A percentile compares a stretch with the other conserved stretches of the same genome.
Conservation (phyloP, 2,113 vertebrate genomes). For the Gadus chalcogrammus region DNA sequence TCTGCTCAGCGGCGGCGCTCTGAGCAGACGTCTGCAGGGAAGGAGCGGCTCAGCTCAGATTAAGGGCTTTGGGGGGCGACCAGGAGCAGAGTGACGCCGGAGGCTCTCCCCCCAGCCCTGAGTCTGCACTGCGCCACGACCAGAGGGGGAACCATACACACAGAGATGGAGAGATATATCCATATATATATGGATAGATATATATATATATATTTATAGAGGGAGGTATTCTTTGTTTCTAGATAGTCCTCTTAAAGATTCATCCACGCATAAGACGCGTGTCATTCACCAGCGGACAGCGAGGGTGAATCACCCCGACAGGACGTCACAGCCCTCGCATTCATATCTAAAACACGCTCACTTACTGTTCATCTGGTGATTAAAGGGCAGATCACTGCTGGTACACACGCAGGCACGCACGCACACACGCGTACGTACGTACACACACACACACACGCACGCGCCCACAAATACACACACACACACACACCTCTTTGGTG, state of each 20-base stretch:
- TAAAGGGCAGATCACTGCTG: constrained; percentile 10
- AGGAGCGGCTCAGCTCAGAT: constrained; percentile 62
- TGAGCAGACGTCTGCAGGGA: constrained; percentile 34
- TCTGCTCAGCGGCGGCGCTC: constrained; percentile 3
- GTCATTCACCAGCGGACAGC: too few species aligned
- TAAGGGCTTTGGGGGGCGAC: constrained; percentile 56
- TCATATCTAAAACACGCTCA: too few species aligned
- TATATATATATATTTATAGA: too few species aligned
- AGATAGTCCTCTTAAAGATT: too few species aligned
- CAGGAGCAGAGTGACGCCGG: constrained; percentile 39
- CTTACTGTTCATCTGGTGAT: too few species aligned
- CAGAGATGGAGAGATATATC: too few species aligned
- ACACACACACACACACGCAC: neutral
- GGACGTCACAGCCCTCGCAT: too few species aligned
- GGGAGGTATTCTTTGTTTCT: too few species aligned
- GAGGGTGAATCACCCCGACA: too few species aligned
- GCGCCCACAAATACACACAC: neutral
- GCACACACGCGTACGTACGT: neutral
- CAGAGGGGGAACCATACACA: too few species aligned
- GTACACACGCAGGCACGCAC: neutral
- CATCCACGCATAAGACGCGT: too few species aligned
- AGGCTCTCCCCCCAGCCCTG: neutral
- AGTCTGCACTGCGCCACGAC: constrained; percentile 28
- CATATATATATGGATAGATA: too few species aligned
- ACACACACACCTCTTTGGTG: neutral